Base-by-base conservation (phyloP, 2,888 invertebrate species). In the Lampropteryx suffumata region DNA sequence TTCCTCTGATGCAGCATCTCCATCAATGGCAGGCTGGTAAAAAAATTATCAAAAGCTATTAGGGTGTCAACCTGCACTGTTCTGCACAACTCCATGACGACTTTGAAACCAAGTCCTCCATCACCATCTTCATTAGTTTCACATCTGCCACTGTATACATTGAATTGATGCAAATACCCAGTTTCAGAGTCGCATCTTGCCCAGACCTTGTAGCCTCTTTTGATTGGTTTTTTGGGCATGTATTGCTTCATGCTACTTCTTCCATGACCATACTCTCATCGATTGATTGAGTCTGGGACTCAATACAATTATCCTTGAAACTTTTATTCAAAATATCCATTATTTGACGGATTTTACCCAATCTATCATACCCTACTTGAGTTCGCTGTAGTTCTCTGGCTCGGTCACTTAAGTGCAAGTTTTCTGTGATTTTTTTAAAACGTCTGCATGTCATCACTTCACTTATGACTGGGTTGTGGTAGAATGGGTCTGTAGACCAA, bases 331-430 rank as follows among this genome's bases (percentile, higher is more conserved):
- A 55, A 40, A 44, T 51, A 14, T 39, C 14, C 32, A 55, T 51
- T 42, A 54, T 13, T 40, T 55, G 57, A 49, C 59, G 36, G 35
- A 61, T 39, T 59, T 63, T 61, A 33, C 49, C 50, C 33, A 62
- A 58, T 54, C 59, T 60, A 37, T 64, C 64, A 50, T 55, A 55
- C 2, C 49, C 46, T 13, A 30, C 4, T 30, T 7, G 30, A n/a
- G 30, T 7, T 30, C n/a, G 30, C 8, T 9, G n/a, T 28, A 28
- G n/a, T 28, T 28, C 28, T 28, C 28, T 28, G 28, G 28, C n/a
- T 28, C 28, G 28, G 32, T 32, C 32, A 32, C 13, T 32, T 7
- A 32, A 13, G 32, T 32, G 32, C 32, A 32, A 32, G 13, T n/a
- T 32, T 32, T 32, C 32, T 13, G 32, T 32, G 32, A 32, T 32